Percentiles rank a stretch among this genome's conserved stretches.
These are phyloP conservation scores for Lophochroa leadbeateri DNA, from an alignment of 2,113 vertebrate species.

Conservation along the genomic window DNA sequence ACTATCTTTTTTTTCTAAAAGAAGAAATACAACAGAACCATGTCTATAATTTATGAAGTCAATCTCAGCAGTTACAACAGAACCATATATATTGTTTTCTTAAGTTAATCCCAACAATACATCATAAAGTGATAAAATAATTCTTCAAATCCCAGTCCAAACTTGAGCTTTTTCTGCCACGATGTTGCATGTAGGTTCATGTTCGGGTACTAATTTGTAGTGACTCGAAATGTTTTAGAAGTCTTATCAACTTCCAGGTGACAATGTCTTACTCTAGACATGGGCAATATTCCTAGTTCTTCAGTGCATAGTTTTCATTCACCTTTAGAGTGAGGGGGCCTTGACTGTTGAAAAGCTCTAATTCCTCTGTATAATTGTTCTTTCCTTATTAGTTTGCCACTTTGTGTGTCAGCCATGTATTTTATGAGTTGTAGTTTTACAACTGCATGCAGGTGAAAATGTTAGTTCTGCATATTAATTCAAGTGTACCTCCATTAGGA, in stretches of 20 bases:
- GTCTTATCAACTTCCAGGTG: background rate
- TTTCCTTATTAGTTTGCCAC: background rate
- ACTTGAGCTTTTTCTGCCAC: background rate
- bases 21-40: background rate
- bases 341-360: background rate
- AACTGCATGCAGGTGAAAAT: background rate
- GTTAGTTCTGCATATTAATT: background rate
- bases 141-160: background rate
- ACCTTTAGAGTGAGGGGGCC: background rate
- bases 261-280: background rate
- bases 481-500: background rate
- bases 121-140: background rate
- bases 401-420: background rate
- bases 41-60: background rate
- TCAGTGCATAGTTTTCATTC: background rate
- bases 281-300: background rate
- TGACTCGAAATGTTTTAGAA: background rate
- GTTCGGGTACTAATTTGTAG: background rate
- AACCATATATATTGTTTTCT: background rate
- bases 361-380: background rate
- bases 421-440: background rate
- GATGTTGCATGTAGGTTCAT: background rate
- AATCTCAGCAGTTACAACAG: background rate
- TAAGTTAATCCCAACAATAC: background rate
- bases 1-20: background rate